Evolutionary conservation across 1,140 invertebrate genomes (phyloP).

Genomic region (Sarcophaga bullata): DNA sequence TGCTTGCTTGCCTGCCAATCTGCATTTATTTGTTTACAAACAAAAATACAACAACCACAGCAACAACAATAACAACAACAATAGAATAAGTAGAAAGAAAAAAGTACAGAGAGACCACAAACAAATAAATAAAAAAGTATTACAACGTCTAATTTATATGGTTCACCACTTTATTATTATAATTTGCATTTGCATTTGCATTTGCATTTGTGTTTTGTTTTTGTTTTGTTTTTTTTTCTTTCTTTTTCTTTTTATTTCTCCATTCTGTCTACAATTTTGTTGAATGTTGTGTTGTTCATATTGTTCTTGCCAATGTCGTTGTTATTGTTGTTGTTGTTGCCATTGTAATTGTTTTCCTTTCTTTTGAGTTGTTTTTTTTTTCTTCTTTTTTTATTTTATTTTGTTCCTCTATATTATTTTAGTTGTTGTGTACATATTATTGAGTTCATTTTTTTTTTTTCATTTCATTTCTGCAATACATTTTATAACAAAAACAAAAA

Average conservation of each 20-base stretch:
- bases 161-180: slow-evolving; percentile 37
- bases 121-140: neutral
- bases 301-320: neutral
- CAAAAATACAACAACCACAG: too few species aligned
- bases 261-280: neutral
- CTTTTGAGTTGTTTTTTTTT: neutral
- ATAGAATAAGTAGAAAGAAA: too few species aligned
- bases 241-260: too few species aligned
- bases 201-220: neutral
- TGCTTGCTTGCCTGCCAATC: too few species aligned
- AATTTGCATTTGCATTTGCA: slow-evolving; percentile 29
- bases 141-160: slow-evolving; percentile 37
- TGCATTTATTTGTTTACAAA: too few species aligned
- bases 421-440: neutral
- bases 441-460: neutral
- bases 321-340: too few species aligned
- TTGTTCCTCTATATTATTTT: neutral
- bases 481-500: neutral
- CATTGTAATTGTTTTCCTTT: slow-evolving; percentile 1
- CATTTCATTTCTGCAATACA: slow-evolving; percentile 2
- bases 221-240: too few species aligned
- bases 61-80: too few species aligned
- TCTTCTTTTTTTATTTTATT: too few species aligned
- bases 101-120: too few species aligned
- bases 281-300: too few species aligned